Evolutionary conservation across 2,888 invertebrate species (phyloP), one percentile per base, ranked within the genome.

Genomic region (Phania funesta): DNA sequence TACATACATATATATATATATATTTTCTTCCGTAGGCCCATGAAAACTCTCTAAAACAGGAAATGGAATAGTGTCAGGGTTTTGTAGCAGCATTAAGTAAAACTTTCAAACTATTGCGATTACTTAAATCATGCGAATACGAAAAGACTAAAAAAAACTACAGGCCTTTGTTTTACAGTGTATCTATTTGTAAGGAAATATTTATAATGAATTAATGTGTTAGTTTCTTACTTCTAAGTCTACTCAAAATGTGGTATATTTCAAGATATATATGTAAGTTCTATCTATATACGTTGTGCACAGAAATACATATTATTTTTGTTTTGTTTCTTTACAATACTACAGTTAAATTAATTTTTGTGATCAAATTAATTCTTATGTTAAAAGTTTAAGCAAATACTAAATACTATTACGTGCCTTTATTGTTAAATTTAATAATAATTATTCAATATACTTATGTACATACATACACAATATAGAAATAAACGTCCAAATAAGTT

Each of bases 111-210:
- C 13, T 54, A 41, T 74, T 78, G 68, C 82, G 56, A 78, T 82
- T 78, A 78, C 82, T 82, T 82, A 82, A 82, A 82, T 78, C 82
- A 82, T 78, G 82, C 82, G 78, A 82, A 82, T 58, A 70, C 64
- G 41, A 82, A 75, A 78, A 78, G 78, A 78, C 78, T 78, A 74
- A 82, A 62, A n/a, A 62, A 35, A 24, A 71, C 54, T 65, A 80
- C 67, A 74, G 74, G 74, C 77, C 77, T 82, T 78, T 77, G 65
- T 71, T 81, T 64, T 64, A 48, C 64, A 62, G 67, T 77, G 54
- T 73, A 81, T 50, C 67, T 74, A 75, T 32, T 62, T 44, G 44
- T 78, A 77, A 77, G 68, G 6, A 67, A 48, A 52, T 71, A 65
- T 41, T 65, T 71, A 24, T 46, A 48, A 44, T 20, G 60, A 32